Evolutionary conservation across 1,140 invertebrate species (phyloP), one percentile per base, ranked within the genome.

Genomic region (Megalonaias nervosa): DNA sequence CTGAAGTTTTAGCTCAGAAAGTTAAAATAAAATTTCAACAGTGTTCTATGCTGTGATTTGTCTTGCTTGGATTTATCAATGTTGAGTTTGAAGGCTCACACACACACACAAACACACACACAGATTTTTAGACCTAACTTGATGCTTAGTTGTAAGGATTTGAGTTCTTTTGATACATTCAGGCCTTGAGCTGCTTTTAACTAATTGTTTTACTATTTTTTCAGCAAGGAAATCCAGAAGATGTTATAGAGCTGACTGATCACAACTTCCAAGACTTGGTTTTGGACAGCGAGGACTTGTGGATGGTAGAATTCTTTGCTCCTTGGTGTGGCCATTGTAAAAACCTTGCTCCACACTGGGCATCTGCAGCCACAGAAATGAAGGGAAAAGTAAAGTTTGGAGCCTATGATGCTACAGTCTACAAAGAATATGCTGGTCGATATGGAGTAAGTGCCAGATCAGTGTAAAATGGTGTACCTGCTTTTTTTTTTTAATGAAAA

Each of bases 301-400:
- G 97, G 96, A 88, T 99, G 68, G 97, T 99, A 9, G 97, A 99
- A 90, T 99, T 99, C 93, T 99, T 94, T 91, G 98, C 98, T 19
- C 98, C 98, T 0, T 92, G 92, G 91, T 92, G 93, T 81, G 92
- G 92, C 14, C 91, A 99, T 90, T 99, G 98, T 86, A 98, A 99
- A 91, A 98, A 96, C 88, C 92, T 99, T 17, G 97, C 95, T 67
- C 98, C 98, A 0, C 95, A 98, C 81, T 99, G 97, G 97, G 95
- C 95, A 21, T 94, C 95, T 88, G 98, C 98, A 59, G 98, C 99
- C 61, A 94, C 94, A 38, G 94, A 98, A 89, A 92, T 99, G 2
- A 98, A 98, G 91, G 98, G 98, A 31, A 93, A 92, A 95, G 90
- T 98, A 5, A 99, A 99, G 93, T 89, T 99, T 21, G 98, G 98